Percentiles rank a stretch among this genome's conserved stretches.
Conservation (phyloP, 2,888 invertebrate species). For the Siphonodentalium dalli region DNA sequence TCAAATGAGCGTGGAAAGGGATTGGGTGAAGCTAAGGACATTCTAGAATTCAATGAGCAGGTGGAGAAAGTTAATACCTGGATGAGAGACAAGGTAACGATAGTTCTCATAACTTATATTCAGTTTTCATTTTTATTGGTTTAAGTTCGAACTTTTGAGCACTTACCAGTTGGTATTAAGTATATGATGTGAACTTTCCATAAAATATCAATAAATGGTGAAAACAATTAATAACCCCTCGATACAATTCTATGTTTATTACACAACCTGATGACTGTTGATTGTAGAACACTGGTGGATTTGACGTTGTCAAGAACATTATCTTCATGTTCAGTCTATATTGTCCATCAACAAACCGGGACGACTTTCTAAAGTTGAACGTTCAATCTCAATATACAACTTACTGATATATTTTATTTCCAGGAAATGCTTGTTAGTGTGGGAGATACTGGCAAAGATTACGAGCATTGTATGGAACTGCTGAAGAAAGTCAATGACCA, state of each 20-base stretch:
- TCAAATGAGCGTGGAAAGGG: conserved; percentile 77
- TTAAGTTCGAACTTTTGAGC: background rate
- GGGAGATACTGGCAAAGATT: conserved; percentile 91
- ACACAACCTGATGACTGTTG: too few species aligned
- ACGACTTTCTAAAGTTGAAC: background rate
- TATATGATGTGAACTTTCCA: too few species aligned
- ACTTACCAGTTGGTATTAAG: too few species aligned
- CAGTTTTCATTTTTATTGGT: background rate
- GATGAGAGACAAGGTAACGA: conserved; percentile 92
- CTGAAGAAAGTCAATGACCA: conserved; percentile 87
- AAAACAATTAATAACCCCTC: too few species aligned
- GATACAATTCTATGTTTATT: too few species aligned
- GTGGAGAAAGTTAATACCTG: conserved; percentile 94
- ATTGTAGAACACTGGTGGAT: too few species aligned
- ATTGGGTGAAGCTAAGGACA: conserved; percentile 95
- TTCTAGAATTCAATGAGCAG: conserved; percentile 95
- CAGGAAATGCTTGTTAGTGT: conserved; percentile 78
- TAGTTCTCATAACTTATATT: background rate
- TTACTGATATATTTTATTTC: conserved; percentile 8
- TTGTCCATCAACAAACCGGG: background rate
- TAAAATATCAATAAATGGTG: too few species aligned
- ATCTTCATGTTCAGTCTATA: background rate
- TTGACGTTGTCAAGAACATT: too few species aligned
- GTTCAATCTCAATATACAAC: background rate
- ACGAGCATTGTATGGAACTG: conserved; percentile 92